These are phyloP conservation scores for Lagria hirta DNA, from an alignment of 2,888 invertebrate genomes.

Conservation along the genomic window DNA sequence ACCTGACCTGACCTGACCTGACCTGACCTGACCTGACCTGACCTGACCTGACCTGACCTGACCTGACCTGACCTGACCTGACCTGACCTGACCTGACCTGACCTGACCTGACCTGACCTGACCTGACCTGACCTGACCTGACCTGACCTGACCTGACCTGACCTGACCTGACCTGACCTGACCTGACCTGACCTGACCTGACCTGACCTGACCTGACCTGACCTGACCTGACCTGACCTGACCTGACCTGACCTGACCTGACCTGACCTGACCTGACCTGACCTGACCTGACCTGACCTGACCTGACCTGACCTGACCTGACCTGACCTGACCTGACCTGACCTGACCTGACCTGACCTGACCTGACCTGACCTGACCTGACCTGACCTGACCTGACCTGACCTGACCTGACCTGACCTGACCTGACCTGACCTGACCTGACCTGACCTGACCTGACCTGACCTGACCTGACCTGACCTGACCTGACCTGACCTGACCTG, in stretches of 20 bases:
- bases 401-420: conserved; percentile 16
- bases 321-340: conserved; percentile 20
- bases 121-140: conserved; percentile 19
- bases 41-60: conserved; percentile 19
- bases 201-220: conserved; percentile 19
- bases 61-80: conserved; percentile 19
- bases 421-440: conserved; percentile 18
- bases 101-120: conserved; percentile 19
- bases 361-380: conserved; percentile 22
- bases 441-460: conserved; percentile 5
- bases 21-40: conserved; percentile 19
- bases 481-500: conserved; percentile 1
- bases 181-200: conserved; percentile 19
- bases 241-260: conserved; percentile 19
- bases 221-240: conserved; percentile 19
- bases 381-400: conserved; percentile 16
- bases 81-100: conserved; percentile 19
- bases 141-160: conserved; percentile 19
- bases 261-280: conserved; percentile 19
- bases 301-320: conserved; percentile 19
- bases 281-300: conserved; percentile 19
- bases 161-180: conserved; percentile 19
- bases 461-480: conserved; percentile 1
- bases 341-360: conserved; percentile 21
- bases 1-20: conserved; percentile 19